Evolutionary conservation across 2,113 vertebrate genomes (phyloP).

Genomic region (Vicugna pacos): DNA sequence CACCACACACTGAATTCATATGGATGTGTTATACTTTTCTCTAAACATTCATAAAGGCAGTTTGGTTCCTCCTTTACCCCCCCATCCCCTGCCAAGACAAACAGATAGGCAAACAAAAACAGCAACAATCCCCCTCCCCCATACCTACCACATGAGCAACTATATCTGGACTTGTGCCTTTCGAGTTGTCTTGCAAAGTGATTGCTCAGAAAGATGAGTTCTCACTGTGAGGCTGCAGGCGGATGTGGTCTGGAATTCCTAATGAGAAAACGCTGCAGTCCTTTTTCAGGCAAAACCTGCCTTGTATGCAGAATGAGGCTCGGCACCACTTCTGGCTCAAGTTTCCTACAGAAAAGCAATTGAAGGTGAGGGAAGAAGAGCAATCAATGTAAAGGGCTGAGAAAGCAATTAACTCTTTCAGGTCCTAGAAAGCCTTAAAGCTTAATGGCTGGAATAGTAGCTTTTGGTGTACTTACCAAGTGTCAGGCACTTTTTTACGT

Average conservation of each 20-base stretch:
- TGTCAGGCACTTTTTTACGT: neutral
- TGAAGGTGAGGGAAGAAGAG: neutral
- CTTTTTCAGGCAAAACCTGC: slow-evolving; percentile 59
- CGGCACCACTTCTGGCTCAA: slow-evolving; percentile 15
- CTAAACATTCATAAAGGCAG: slow-evolving; percentile 17
- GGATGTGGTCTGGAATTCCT: slow-evolving; percentile 68
- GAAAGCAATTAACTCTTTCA: slow-evolving; percentile 64
- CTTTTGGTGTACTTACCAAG: neutral
- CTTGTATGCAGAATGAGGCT: slow-evolving; percentile 51
- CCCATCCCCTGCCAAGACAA: neutral
- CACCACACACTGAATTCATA: slow-evolving; percentile 15
- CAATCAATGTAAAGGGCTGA: slow-evolving; percentile 40
- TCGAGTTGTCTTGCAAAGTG: slow-evolving; percentile 61
- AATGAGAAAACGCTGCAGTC: slow-evolving; percentile 53
- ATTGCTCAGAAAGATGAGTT: slow-evolving; percentile 61
- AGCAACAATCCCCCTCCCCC: neutral
- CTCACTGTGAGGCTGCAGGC: slow-evolving; percentile 40
- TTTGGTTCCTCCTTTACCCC: neutral
- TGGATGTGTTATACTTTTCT: neutral
- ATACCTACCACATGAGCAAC: slow-evolving; percentile 33
- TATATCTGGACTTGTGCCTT: slow-evolving; percentile 52
- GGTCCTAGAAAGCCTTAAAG: slow-evolving; percentile 21
- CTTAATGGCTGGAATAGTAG: neutral
- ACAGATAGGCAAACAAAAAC: slow-evolving; percentile 35
- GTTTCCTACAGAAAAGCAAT: slow-evolving; percentile 54